phyloP scores from a whole-genome alignment of 2,113 vertebrate genomes.

The Lamprotornis superbus region DNA sequence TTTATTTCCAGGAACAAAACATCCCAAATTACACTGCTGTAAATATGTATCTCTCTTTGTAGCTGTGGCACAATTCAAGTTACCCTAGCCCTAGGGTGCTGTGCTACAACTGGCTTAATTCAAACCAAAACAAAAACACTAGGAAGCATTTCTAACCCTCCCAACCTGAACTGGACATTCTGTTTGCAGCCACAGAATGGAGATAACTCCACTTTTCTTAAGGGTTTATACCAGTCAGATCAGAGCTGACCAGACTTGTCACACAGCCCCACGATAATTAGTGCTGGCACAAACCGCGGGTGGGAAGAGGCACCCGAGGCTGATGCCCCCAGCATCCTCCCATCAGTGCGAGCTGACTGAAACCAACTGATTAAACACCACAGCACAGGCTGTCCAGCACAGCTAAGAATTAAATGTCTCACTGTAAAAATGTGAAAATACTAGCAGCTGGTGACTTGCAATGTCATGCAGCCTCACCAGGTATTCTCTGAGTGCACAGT shows the following conservation, averaged over 20 bases:
- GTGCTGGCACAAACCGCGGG: background rate
- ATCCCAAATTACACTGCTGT: background rate
- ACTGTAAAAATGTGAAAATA: background rate
- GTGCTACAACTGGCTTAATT: background rate
- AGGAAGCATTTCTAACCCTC: background rate
- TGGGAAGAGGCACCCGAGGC: background rate
- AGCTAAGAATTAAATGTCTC: background rate
- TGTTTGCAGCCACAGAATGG: background rate
- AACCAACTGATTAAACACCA: background rate
- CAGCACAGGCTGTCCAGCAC: background rate
- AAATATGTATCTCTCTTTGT: background rate
- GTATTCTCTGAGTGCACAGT: background rate
- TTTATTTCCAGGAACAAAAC: background rate
- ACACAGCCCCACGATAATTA: background rate
- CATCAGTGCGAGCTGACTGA: background rate
- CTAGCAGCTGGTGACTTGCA: background rate
- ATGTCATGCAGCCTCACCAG: background rate
- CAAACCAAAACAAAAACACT: background rate
- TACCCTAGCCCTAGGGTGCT: background rate
- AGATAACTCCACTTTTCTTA: background rate
- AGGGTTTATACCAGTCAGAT: background rate
- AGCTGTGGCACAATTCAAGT: background rate
- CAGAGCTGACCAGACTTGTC: background rate
- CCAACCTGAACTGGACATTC: background rate
- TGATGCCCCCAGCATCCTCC: background rate